These are phyloP conservation scores for Acomys russatus DNA, from an alignment of 2,797 vertebrate species.

Conservation along the genomic window DNA sequence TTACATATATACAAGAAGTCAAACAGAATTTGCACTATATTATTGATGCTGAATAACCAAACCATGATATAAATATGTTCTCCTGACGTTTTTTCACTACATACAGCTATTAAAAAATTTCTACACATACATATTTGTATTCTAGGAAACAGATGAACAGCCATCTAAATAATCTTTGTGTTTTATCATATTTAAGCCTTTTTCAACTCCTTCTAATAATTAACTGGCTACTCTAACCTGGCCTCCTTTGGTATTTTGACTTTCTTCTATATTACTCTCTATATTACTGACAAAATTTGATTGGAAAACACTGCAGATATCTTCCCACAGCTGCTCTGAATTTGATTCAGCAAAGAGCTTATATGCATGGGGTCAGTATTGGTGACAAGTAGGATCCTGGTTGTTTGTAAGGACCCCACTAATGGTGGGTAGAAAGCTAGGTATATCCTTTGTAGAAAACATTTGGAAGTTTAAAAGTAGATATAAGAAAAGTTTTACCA, in stretches of 20 bases:
- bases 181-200: slow-evolving; percentile 41
- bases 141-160: background rate
- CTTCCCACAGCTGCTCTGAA: background rate
- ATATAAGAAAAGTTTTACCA: background rate
- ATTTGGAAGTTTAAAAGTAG: background rate
- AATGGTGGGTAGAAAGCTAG: background rate
- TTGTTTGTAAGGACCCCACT: background rate
- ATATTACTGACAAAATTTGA: background rate
- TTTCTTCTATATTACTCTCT: background rate
- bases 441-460: background rate
- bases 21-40: background rate
- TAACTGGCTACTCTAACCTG: background rate
- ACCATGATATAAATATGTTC: background rate
- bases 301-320: background rate
- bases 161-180: background rate
- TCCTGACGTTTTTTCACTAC: background rate
- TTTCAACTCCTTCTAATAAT: background rate
- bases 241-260: background rate
- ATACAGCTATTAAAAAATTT: background rate
- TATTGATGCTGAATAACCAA: background rate
- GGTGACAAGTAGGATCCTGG: background rate
- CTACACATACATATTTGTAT: background rate
- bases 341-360: background rate
- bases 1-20: background rate
- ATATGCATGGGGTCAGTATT: background rate